Percentiles rank a stretch among this genome's conserved stretches.
phyloP scores from a whole-genome alignment of 2,888 invertebrate genomes.

The Rhorus exstirpatorius region DNA sequence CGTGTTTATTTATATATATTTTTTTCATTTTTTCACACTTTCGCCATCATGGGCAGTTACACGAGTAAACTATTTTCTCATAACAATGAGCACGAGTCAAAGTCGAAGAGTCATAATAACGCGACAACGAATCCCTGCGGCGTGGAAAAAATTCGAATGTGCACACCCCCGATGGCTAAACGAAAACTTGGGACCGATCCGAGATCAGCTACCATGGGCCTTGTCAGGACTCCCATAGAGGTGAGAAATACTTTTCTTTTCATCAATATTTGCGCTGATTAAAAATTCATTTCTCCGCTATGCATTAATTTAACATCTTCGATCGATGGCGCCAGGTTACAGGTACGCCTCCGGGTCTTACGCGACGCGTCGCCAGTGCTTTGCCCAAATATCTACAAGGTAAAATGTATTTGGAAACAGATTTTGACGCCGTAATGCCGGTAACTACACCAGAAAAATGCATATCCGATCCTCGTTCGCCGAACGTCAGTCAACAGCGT shows the following conservation, averaged over 20 bases:
- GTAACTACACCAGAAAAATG: constrained; percentile 71
- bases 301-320: background rate
- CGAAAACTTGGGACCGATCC: constrained; percentile 75
- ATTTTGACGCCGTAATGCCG: constrained; percentile 78
- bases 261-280: background rate
- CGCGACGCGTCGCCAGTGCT: constrained; percentile 73
- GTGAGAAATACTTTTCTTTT: constrained; percentile 65
- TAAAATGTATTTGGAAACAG: constrained; percentile 81
- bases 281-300: constrained; percentile 19
- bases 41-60: constrained; percentile 77
- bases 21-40: background rate
- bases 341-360: constrained; percentile 67
- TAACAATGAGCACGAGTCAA: constrained; percentile 64
- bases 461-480: constrained; percentile 68
- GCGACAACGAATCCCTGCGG: constrained; percentile 14
- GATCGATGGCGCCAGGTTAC: constrained; percentile 67
- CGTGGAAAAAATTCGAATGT: constrained; percentile 58
- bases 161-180: constrained; percentile 74
- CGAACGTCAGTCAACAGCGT: constrained; percentile 68
- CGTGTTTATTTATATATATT: no score
- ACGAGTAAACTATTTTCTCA: constrained; percentile 74
- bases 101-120: constrained; percentile 50
- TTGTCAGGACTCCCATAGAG: constrained; percentile 79
- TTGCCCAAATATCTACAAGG: constrained; percentile 79
- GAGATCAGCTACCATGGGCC: constrained; percentile 78